Conservation (phyloP, 2,888 invertebrate genomes). For the Acronicta leporina region DNA sequence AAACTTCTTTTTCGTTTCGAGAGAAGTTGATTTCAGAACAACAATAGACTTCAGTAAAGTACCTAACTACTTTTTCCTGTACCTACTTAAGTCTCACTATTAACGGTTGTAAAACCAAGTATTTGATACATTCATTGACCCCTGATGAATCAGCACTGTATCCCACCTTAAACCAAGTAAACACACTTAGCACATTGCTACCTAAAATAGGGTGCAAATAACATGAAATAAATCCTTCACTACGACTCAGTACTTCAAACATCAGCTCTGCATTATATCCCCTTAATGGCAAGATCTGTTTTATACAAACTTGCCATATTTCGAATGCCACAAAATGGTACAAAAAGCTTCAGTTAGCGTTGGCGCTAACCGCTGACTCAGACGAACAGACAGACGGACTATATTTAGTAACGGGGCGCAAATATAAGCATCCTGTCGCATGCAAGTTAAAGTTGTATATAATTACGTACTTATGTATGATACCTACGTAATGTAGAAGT, state of each 20-base stretch:
- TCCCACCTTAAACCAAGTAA: slow-evolving; percentile 18
- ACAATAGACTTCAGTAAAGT: too few relatives aligned
- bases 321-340: slow-evolving; percentile 36
- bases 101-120: too few relatives aligned
- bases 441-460: slow-evolving; percentile 23
- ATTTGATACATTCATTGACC: slow-evolving; percentile 11
- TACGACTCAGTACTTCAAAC: slow-evolving; percentile 38
- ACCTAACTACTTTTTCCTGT: too few relatives aligned
- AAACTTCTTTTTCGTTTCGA: too few relatives aligned
- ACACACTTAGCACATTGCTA: slow-evolving; percentile 38
- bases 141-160: slow-evolving; percentile 22
- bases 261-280: slow-evolving; percentile 26
- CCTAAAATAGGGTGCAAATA: slow-evolving; percentile 26
- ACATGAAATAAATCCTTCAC: slow-evolving; percentile 44
- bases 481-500: slow-evolving; percentile 11
- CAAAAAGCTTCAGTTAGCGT: slow-evolving; percentile 36
- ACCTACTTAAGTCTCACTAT: too few relatives aligned
- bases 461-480: neutral
- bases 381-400: slow-evolving; percentile 54
- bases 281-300: slow-evolving; percentile 1
- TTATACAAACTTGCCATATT: slow-evolving; percentile 12
- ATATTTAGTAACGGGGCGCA: slow-evolving; percentile 61
- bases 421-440: slow-evolving; percentile 60
- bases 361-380: slow-evolving; percentile 64
- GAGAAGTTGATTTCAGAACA: too few relatives aligned